Evolutionary conservation across 1,140 invertebrate genomes (phyloP), one percentile per base, ranked within the genome.

Genomic region (Thaumetopoea pityocampa): DNA sequence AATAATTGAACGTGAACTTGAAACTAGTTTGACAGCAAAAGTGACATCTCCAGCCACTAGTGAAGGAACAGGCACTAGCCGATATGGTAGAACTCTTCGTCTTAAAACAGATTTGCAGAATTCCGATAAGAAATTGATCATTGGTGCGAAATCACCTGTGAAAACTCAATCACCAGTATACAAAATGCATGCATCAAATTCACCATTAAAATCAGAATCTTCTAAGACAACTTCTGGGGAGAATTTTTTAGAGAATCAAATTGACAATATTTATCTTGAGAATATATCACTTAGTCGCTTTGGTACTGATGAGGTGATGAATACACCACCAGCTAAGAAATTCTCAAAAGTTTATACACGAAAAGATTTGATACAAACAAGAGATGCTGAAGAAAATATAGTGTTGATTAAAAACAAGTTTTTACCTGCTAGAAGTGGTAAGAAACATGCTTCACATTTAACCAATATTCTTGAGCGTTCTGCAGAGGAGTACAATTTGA

Each of bases 321-420:
- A 18, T 17, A 34, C 26, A 6, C 62, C 61, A 3, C 51, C 74
- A 7, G 47, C 44, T 2, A 82, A 72, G 48, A 67, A 60, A 10
- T 51, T 53, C 11, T 61, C 67, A n/a, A 86, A 86, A 59, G 69
- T 83, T 0, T 86, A 85, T 24, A 67, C 79, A 3, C 40, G 69
- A 17, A 85, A 78, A 51, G 84, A 86, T 54, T 47, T 86, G 3
- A 81, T 85, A 42, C 82, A 86, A 47, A 73, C 77, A 24, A 52
- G 51, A 5, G 51, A 77, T 2, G 62, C 72, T 20, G 71, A 82
- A 17, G 73, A 84, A 9, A 63, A 68, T 2, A 37, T 68, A 23
- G 65, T 44, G 20, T 45, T 85, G 10, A 81, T 84, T 24, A 78
- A 79, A 43, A 73, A 72, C 18, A 71, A 84, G 30, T 84, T 80